Evolutionary conservation across 2,113 vertebrate genomes (phyloP).

Genomic region (Vireo altiloquus): DNA sequence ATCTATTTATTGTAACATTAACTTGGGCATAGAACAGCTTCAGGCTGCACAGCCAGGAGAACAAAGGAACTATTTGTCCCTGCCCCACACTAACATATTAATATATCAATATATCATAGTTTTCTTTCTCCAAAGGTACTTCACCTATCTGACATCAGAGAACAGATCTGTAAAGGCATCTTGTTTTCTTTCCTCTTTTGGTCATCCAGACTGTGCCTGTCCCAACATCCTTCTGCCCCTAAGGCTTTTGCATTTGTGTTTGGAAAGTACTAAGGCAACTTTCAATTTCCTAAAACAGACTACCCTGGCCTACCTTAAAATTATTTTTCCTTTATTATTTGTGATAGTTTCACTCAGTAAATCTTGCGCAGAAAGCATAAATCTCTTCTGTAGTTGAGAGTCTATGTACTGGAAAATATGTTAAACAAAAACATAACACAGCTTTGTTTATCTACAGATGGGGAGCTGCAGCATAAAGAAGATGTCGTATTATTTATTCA

Average conservation of each 20-base stretch:
- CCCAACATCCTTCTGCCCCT: background rate
- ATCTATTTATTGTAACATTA: background rate
- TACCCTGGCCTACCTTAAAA: background rate
- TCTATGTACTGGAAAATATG: background rate
- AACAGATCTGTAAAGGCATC: background rate
- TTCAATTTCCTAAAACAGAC: background rate
- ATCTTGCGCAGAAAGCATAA: background rate
- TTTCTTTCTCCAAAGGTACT: background rate
- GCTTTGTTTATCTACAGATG: background rate
- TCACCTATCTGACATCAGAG: background rate
- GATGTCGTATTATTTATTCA: background rate
- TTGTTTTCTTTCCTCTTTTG: background rate
- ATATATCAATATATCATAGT: accelerated
- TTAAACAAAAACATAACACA: background rate
- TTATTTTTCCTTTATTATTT: background rate
- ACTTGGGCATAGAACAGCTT: background rate
- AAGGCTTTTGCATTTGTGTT: background rate
- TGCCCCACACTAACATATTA: background rate
- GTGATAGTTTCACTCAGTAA: background rate
- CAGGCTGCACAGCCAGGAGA: background rate
- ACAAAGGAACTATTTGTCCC: background rate
- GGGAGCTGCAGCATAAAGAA: background rate
- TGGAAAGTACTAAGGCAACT: background rate
- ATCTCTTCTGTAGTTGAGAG: background rate
- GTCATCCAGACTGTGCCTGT: background rate